Evolutionary conservation across 2,797 vertebrate species (phyloP), one percentile per base, ranked within the genome.

Genomic region (Lutjanus argentimaculatus): DNA sequence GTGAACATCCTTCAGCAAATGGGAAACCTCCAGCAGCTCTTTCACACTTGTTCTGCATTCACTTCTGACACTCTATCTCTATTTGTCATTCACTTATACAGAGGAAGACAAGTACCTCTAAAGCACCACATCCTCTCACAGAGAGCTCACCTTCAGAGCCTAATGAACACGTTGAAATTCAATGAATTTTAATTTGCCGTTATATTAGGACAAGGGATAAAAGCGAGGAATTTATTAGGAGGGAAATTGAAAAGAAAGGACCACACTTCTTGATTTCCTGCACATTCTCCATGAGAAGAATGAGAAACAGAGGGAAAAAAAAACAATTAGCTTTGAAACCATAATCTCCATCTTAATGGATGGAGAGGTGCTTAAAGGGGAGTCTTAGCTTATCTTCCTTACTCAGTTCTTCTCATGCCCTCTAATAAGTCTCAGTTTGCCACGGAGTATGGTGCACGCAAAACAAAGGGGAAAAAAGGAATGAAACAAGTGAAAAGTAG

Each of bases 171-270:
- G 85, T 91, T 85, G 91, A 88, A 92, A 95, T 94, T 91, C 93
- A 95, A 95, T 94, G 90, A 93, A 94, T 95, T 94, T 92, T 94
- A 94, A 95, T 95, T 94, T 95, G 90, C 89, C 70, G 79, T 93
- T 90, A 91, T 93, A 94, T 92, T 93, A 90, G 87, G 87, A 91
- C 84, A 83, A 72, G 63, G 85, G 79, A 90, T 89, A 83, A 92
- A 90, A 90, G 91, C 57, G 1, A 71, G 42, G 80, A 77, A 93
- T 94, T 93, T 94, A 94, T 93, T 93, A 93, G 56, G 71, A 88
- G 73, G 77, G 85, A 89, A 94, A 95, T 91, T 94, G 92, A 92
- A 95, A 94, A 86, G 84, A 84, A 91, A 87, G 73, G 71, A 74
- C 68, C 53, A 53, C 78, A 83, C 87, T 75, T 85, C 79, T 88